Conservation (phyloP, 2,888 invertebrate genomes). For the Cosmopolites sordidus region DNA sequence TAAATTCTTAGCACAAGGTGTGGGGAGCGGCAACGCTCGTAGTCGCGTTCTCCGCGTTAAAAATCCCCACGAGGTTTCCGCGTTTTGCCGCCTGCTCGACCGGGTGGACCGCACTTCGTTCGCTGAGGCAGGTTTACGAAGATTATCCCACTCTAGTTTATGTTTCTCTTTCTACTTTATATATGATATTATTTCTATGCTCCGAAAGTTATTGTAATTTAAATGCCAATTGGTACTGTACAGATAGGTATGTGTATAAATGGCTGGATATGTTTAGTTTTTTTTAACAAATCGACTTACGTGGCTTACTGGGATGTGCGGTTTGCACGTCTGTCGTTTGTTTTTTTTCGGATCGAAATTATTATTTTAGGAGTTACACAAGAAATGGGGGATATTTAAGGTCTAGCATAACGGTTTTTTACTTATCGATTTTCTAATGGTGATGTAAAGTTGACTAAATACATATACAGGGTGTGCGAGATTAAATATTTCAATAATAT, state of each 20-base stretch:
- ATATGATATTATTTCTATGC: conserved; percentile 40
- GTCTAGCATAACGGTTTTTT: no score
- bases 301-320: no score
- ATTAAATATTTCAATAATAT: no score
- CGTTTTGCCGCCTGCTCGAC: conserved; percentile 34
- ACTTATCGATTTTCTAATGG: no score
- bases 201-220: conserved; percentile 37
- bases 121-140: conserved; percentile 44
- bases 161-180: conserved; percentile 44
- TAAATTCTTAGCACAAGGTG: conserved; percentile 26
- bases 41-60: conserved; percentile 13
- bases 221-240: conserved; percentile 6
- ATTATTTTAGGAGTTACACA: no score
- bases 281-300: no score
- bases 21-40: conserved; percentile 31
- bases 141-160: conserved; percentile 44
- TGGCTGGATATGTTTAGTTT: not conserved
- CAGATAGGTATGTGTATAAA: not conserved
- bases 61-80: conserved; percentile 16
- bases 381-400: no score
- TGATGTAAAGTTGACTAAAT: not conserved
- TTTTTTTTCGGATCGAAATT: no score
- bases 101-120: conserved; percentile 31
- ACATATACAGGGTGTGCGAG: conserved; percentile 3
- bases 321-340: no score